phyloP scores from a whole-genome alignment of 53 echinoderm and acorn worm species.

The Zoroaster sp. region DNA sequence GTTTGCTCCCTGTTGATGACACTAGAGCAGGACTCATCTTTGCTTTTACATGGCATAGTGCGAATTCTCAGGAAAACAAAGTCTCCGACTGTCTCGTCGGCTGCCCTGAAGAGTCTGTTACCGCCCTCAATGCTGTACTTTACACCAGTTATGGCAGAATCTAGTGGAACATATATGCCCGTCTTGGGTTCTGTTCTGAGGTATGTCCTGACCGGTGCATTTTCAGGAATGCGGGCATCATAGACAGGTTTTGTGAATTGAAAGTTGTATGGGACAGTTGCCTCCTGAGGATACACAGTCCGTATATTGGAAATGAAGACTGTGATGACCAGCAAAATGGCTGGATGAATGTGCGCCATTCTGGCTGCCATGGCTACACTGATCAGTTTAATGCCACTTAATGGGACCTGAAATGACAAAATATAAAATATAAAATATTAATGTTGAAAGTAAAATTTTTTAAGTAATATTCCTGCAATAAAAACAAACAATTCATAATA shows the following conservation, averaged over 20 bases:
- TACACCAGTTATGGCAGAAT: constrained; percentile 56
- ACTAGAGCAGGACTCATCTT: constrained; percentile 53
- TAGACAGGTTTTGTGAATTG: constrained; percentile 83
- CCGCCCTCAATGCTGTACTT: constrained; percentile 57
- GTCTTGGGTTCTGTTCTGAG: constrained; percentile 87
- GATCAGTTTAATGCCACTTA: not conserved
- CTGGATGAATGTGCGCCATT: not conserved
- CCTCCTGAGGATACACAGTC: not conserved
- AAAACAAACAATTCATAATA: no score
- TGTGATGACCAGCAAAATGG: not conserved
- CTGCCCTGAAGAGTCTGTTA: constrained; percentile 67
- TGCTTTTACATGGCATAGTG: constrained; percentile 65
- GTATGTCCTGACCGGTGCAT: constrained; percentile 83
- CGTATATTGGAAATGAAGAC: not conserved
- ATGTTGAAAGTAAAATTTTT: not conserved
- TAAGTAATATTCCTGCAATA: not conserved
- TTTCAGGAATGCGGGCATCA: constrained; percentile 92
- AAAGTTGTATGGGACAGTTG: constrained; percentile 45
- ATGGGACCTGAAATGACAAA: constrained; percentile 5
- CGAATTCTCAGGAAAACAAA: constrained; percentile 88
- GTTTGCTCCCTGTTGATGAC: constrained; percentile 81
- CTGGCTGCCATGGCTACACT: constrained; percentile 26
- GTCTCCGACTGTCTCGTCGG: constrained; percentile 78
- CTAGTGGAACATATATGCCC: constrained; percentile 75
- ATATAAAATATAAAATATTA: not conserved